These are phyloP conservation scores for Maconellicoccus hirsutus DNA, from an alignment of 1,140 invertebrate genomes.

Conservation along the genomic window DNA sequence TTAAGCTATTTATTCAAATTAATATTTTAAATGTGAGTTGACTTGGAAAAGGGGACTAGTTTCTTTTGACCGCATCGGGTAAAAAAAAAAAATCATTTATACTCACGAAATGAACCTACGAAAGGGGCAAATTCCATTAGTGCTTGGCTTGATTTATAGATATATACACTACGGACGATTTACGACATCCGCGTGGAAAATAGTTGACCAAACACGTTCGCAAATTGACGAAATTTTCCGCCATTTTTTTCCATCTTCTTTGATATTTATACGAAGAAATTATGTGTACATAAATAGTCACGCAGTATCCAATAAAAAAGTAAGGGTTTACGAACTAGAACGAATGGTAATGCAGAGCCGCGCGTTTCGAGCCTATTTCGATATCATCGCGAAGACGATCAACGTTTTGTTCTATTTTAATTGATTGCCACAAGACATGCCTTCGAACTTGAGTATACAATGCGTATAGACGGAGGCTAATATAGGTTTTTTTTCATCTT, in stretches of 20 bases:
- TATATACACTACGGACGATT: too few relatives aligned
- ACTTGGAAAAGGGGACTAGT: constrained; percentile 2
- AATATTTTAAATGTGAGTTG: constrained; percentile 17
- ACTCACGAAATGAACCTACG: neutral
- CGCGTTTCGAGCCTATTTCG: neutral
- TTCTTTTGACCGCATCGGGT: neutral
- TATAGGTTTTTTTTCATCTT: constrained; percentile 15
- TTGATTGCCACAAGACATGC: constrained; percentile 20
- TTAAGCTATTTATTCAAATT: constrained; percentile 20
- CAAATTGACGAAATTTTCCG: neutral
- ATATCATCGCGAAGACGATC: neutral
- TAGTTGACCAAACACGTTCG: too few relatives aligned
- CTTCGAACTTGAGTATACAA: constrained; percentile 5
- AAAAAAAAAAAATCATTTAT: neutral
- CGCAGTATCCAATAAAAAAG: neutral
- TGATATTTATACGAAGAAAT: too few relatives aligned
- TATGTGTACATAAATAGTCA: too few relatives aligned
- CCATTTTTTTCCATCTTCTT: neutral
- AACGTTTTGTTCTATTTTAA: constrained; percentile 16
- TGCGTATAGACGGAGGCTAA: constrained; percentile 10
- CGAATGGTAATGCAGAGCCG: neutral
- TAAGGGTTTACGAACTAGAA: neutral
- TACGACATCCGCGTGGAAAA: too few relatives aligned
- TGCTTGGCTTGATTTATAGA: neutral
- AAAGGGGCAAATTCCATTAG: constrained; percentile 7